Conservation (phyloP, 2,888 invertebrate genomes). For the Malacosoma neustria region DNA sequence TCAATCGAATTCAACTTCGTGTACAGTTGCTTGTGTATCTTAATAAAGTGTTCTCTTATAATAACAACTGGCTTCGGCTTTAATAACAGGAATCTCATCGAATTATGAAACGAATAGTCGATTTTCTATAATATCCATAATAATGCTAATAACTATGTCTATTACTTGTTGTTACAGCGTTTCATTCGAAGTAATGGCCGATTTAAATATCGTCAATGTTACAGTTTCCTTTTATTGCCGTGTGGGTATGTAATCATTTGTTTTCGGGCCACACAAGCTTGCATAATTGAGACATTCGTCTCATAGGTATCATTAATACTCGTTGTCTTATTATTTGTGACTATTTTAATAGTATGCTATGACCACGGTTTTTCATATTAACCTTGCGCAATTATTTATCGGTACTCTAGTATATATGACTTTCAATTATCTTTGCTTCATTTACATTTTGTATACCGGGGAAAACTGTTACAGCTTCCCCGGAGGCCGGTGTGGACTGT, state of each 20-base stretch:
- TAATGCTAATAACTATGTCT: conserved; percentile 54
- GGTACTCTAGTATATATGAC: no score
- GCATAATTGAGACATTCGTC: conserved; percentile 62
- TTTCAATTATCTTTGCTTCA: no score
- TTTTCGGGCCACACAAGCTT: conserved; percentile 56
- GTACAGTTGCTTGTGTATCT: background rate
- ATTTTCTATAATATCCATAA: conserved; percentile 48
- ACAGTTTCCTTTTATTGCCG: conserved; percentile 47
- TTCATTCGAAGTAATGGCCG: conserved; percentile 54
- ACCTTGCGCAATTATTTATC: no score
- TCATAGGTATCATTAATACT: conserved; percentile 44
- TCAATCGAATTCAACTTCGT: conserved; percentile 19
- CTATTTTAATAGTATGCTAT: background rate
- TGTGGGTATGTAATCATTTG: conserved; percentile 45
- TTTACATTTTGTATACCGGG: no score
- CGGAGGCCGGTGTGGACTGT: no score
- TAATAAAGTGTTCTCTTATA: conserved; percentile 5
- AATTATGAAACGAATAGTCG: conserved; percentile 46
- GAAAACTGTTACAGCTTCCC: no score
- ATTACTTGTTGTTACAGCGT: conserved; percentile 58
- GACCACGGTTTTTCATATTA: background rate
- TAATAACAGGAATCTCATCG: conserved; percentile 23
- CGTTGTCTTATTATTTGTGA: conserved; percentile 30
- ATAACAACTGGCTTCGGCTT: conserved; percentile 14
- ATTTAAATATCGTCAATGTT: conserved; percentile 59